Evolutionary conservation across 2,113 vertebrate species (phyloP), one percentile per base, ranked within the genome.

Genomic region (Haemorhous mexicanus): DNA sequence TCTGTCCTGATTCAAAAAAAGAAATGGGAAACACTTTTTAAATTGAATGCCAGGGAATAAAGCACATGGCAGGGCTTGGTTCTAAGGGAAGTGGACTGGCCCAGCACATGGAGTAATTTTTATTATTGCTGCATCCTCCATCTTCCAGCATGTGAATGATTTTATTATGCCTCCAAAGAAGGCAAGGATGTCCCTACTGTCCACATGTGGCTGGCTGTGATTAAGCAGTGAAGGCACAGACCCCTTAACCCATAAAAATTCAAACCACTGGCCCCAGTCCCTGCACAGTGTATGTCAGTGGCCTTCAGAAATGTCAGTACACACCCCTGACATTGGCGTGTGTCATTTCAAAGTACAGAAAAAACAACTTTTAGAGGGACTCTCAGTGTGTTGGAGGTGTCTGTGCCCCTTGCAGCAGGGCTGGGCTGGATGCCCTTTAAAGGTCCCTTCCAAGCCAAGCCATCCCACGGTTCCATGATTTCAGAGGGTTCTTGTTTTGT

Each of bases 271-370:
- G 11, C 61, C 55, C 46, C 21, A 23, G 30, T 24, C 24, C 49
- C 7, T 0, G 9, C 18, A 62, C 44, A 6, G 1, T 0, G 1
- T 9, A 5, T 0, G 1, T 19, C 41, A 4, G 3, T 21, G 30
- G 26, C 67, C 49, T 80, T 56, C 75, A 69, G 46, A 73, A 76
- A n/a, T 3, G 0, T 7, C 67, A 20, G 9, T 6, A 15, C 8
- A 13, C 10, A 9, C 10, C 43, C 41, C 46, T 64, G 50, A 27
- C 0, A 2, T 14, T 50, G 85, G 62, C 47, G 63, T 5, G 4
- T 13, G 9, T 9, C 2, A 3, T 37, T 72, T 17, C 30, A 41
- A 41, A 9, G 7, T 10, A 8, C 0, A 55, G 47, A 1, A 72
- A 86, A 63, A 67, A 11, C 22, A 14, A 1, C 32, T 46, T 73